A percentile compares a stretch with the other conserved stretches of the same genome.
These are phyloP conservation scores for Otus sunia DNA, from an alignment of 2,113 vertebrate species.

Conservation along the genomic window DNA sequence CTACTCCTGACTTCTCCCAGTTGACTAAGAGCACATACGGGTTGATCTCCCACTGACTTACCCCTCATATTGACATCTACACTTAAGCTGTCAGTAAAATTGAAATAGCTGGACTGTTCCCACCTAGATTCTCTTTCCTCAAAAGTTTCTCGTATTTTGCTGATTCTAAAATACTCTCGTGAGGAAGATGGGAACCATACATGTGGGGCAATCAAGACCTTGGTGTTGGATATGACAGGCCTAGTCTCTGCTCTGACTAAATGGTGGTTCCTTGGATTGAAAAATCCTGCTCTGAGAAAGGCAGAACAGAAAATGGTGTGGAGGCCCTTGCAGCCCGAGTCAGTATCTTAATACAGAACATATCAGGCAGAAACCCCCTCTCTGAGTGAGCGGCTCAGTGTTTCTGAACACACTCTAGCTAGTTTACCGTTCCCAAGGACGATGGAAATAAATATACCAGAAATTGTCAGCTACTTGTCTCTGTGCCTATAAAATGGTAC, in stretches of 20 bases:
- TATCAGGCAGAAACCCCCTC: background rate
- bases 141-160: background rate
- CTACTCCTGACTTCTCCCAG: background rate
- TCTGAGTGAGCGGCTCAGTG: background rate
- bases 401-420: background rate
- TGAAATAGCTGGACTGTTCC: background rate
- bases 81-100: background rate
- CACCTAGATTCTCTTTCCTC: background rate
- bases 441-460: background rate
- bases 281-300: background rate
- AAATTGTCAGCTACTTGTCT: background rate
- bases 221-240: background rate
- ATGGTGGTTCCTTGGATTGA: background rate
- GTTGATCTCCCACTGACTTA: background rate
- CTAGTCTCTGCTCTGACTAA: background rate
- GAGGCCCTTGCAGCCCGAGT: background rate
- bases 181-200: background rate
- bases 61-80: background rate
- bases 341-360: background rate
- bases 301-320: background rate
- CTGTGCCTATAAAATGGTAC: background rate
- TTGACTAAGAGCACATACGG: accelerated
- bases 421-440: background rate
- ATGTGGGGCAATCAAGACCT: background rate
- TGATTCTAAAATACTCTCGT: background rate